phyloP scores from a whole-genome alignment of 2,888 invertebrate genomes.

The Microplitis manilae region DNA sequence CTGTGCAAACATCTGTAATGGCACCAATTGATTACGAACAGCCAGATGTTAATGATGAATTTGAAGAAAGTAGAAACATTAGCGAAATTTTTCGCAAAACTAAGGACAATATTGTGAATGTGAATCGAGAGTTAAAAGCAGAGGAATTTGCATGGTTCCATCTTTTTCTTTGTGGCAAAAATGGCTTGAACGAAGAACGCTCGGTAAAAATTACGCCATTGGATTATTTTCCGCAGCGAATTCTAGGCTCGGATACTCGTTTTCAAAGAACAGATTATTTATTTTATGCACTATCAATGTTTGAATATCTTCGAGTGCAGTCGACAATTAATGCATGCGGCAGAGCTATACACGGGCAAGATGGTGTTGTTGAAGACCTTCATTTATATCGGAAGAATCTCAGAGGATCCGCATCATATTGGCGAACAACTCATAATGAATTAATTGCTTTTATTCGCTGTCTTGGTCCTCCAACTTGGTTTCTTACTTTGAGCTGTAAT shows the following conservation, averaged over 20 bases:
- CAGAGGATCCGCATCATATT: constrained; percentile 56
- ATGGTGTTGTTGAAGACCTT: constrained; percentile 51
- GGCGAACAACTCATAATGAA: constrained; percentile 57
- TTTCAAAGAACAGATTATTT: constrained; percentile 55
- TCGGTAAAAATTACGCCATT: constrained; percentile 54
- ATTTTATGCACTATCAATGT: constrained; percentile 60
- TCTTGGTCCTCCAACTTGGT: constrained; percentile 63
- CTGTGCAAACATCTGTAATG: constrained; percentile 49
- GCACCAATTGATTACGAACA: constrained; percentile 47
- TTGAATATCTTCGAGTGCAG: constrained; percentile 49
- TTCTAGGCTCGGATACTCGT: constrained; percentile 49
- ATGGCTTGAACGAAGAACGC: constrained; percentile 52
- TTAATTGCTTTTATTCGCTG: constrained; percentile 60
- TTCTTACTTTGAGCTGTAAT: constrained; percentile 52
- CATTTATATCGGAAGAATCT: constrained; percentile 62
- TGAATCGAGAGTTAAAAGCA: constrained; percentile 44
- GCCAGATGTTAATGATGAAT: constrained; percentile 48
- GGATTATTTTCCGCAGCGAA: constrained; percentile 52
- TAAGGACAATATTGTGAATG: constrained; percentile 56
- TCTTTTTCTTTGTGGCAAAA: constrained; percentile 55
- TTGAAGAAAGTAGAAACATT: constrained; percentile 44
- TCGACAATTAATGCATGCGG: constrained; percentile 52
- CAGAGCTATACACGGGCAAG: constrained; percentile 40
- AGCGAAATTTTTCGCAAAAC: constrained; percentile 52
- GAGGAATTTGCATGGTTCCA: constrained; percentile 58